Conservation (phyloP, 1,140 invertebrate species). For the Holotrichia oblita region DNA sequence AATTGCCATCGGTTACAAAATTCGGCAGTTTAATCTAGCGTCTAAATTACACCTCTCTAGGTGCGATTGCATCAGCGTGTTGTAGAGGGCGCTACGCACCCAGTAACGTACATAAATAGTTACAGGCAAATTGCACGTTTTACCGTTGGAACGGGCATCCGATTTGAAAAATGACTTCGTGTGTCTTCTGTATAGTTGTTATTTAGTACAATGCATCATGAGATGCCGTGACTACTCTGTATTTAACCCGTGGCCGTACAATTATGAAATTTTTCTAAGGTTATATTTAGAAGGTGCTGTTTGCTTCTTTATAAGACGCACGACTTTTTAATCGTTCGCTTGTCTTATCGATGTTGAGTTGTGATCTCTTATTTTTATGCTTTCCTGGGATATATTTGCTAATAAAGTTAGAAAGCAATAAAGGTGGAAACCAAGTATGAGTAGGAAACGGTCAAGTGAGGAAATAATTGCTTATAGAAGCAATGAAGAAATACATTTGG, state of each 20-base stretch:
- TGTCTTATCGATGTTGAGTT: neutral
- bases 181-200: conserved; percentile 30
- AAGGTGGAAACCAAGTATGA: neutral
- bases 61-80: neutral
- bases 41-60: conserved; percentile 2
- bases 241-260: conserved; percentile 34
- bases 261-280: conserved; percentile 32
- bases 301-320: conserved; percentile 26
- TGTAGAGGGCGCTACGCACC: conserved; percentile 22
- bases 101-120: neutral
- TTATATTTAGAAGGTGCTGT: conserved; percentile 33
- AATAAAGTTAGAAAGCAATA: neutral
- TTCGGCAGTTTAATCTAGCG: conserved; percentile 22
- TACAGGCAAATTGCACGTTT: conserved; percentile 27
- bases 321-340: conserved; percentile 11
- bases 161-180: conserved; percentile 36
- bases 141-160: conserved; percentile 27
- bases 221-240: conserved; percentile 19
- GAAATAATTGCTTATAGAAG: too few species aligned
- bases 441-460: too few species aligned
- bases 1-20: conserved; percentile 19
- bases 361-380: neutral
- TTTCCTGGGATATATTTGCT: neutral
- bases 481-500: too few species aligned
- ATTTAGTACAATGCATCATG: conserved; percentile 35